Base-by-base conservation (phyloP, 2,797 vertebrate genomes). In the Pyrocephalus nanus region DNA sequence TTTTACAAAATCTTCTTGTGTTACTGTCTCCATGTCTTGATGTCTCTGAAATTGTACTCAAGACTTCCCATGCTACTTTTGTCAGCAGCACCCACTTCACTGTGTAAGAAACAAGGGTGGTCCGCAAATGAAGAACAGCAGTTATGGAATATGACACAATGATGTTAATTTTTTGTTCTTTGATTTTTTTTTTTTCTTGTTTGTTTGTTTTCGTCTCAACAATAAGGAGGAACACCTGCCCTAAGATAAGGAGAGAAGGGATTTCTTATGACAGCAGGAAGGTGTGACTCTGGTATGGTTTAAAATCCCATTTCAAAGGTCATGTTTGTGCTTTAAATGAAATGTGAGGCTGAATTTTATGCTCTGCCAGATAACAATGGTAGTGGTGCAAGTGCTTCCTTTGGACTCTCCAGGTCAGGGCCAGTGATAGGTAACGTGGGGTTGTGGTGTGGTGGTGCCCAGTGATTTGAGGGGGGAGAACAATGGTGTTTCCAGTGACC, bases 291-390 rank as follows among this genome's bases (percentile, higher is more conserved):
- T 16, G 30, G 12, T 72, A 38, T 12, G 2, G 32, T 67, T 88
- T 51, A 53, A 86, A 77, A 72, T 84, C 54, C 38, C 4, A 9
- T 78, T 65, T 88, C 73, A 86, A 93, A 92, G 86, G 77, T 91
- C 80, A 9, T 78, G 64, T 92, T 94, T 93, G 79, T 55, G 42
- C 53, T 92, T 77, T 38, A 86, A 83, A 53, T 90, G 21, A 80
- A 71, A 82, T 0, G 13, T 61, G 57, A 65, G 42, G 9, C 42
- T 93, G 80, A 77, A 61, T 78, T 71, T 86, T 43, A 57, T 75
- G 79, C 50, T 74, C 36, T 92, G 71, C n/a, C 58, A 93, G 58
- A 40, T 47, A 67, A 62, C 22, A 71, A 26, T 0, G n/a, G 15
- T 1, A 45, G 34, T 48, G 73, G 69, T 78, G 36, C 48, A 62